These are phyloP conservation scores for Torymus auratus DNA, from an alignment of 2,888 invertebrate genomes.

Conservation along the genomic window DNA sequence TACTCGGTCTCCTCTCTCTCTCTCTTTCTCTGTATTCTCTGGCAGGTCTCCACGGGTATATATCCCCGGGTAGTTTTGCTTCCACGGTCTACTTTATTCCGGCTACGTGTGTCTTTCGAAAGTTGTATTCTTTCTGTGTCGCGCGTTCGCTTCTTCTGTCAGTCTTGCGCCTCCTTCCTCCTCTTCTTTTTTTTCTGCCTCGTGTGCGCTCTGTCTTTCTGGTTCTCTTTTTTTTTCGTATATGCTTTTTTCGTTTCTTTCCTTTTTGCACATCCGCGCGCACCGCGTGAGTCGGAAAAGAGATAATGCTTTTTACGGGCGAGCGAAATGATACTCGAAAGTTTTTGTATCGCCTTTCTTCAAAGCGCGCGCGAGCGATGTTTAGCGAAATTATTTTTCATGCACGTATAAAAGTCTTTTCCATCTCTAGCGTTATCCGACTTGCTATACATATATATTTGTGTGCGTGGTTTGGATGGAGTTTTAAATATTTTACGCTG, in stretches of 20 bases:
- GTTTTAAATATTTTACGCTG: too few species aligned
- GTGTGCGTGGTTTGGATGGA: too few species aligned
- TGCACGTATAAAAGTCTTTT: not conserved
- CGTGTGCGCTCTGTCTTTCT: not conserved
- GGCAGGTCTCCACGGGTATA: conserved; percentile 41
- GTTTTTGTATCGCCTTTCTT: conserved; percentile 33
- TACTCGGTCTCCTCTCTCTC: not conserved
- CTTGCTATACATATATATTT: too few species aligned
- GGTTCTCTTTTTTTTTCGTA: conserved; percentile 55
- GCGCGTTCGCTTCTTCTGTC: conserved; percentile 8
- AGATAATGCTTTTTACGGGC: conserved; percentile 50
- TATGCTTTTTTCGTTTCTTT: conserved; percentile 56
- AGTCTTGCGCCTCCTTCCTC: conserved; percentile 36
- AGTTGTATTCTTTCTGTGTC: conserved; percentile 58
- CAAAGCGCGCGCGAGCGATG: not conserved
- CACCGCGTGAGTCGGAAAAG: conserved; percentile 58
- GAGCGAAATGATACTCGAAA: conserved; percentile 14
- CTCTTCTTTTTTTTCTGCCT: conserved; percentile 19
- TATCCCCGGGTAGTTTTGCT: conserved; percentile 43
- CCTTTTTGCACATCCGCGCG: conserved; percentile 58
- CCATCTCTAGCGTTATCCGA: too few species aligned
- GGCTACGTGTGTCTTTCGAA: conserved; percentile 61
- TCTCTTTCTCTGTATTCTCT: conserved; percentile 17
- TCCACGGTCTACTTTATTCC: conserved; percentile 53
- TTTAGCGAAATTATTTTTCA: conserved; percentile 27